A percentile compares a stretch with the other conserved stretches of the same genome.
phyloP scores from a whole-genome alignment of 2,797 vertebrate species.

The Acanthopagrus latus region DNA sequence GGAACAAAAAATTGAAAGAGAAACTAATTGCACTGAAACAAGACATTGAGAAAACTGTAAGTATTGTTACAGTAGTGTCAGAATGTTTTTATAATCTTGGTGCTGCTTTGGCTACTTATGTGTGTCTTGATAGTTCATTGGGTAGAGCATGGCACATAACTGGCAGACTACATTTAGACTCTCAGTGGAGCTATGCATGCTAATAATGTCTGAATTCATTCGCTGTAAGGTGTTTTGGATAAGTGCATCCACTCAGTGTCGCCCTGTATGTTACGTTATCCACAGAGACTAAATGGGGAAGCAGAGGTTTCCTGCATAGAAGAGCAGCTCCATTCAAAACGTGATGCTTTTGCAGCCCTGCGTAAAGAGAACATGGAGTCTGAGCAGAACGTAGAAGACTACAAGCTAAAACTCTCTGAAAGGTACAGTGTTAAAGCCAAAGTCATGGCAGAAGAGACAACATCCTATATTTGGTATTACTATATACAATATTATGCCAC shows the following conservation, averaged over 20 bases:
- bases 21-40: conserved; percentile 58
- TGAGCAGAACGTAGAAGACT: conserved; percentile 72
- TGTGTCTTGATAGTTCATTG: conserved; percentile 30
- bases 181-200: conserved; percentile 34
- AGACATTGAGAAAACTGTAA: conserved; percentile 74
- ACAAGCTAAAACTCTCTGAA: conserved; percentile 71
- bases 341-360: conserved; percentile 61
- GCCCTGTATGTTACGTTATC: conserved; percentile 41
- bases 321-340: conserved; percentile 70
- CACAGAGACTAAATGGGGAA: conserved; percentile 79
- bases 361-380: conserved; percentile 75
- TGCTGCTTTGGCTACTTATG: conserved; percentile 18
- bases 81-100: not conserved
- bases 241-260: conserved; percentile 24
- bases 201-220: conserved; percentile 39
- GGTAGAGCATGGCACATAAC: conserved; percentile 8
- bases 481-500: not conserved
- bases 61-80: conserved; percentile 45
- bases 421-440: conserved; percentile 65
- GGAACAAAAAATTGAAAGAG: conserved; percentile 53
- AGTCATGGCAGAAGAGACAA: not conserved
- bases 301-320: conserved; percentile 75
- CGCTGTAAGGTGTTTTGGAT: conserved; percentile 31
- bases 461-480: not conserved
- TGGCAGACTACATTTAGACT: conserved; percentile 21